These are phyloP conservation scores for Rhegmatorhina hoffmannsi DNA, from an alignment of 2,113 vertebrate species.

Conservation along the genomic window DNA sequence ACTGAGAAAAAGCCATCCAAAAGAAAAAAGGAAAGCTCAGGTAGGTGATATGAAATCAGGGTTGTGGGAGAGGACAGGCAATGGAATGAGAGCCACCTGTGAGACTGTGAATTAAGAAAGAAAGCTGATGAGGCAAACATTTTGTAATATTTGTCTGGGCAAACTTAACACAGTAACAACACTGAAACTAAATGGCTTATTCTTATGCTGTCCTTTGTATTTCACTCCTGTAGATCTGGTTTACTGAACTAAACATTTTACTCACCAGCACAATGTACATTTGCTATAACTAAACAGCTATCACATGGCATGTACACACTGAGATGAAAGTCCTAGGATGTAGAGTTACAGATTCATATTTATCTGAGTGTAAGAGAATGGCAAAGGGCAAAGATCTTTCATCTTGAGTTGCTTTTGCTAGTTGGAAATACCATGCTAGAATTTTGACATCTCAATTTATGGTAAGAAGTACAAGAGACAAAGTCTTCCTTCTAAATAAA, in stretches of 20 bases:
- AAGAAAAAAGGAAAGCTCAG: constrained; percentile 88
- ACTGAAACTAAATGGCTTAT: neutral
- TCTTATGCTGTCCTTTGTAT: neutral
- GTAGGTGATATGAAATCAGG: constrained; percentile 74
- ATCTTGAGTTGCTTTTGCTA: neutral
- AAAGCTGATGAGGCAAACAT: neutral
- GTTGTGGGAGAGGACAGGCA: neutral
- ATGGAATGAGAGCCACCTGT: neutral
- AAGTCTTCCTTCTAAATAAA: neutral
- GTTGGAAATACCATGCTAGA: neutral
- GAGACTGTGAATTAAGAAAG: neutral
- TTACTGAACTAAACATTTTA: neutral
- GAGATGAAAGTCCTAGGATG: neutral
- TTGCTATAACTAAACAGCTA: neutral
- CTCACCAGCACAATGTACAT: neutral
- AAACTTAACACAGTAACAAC: neutral
- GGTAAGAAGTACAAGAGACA: neutral
- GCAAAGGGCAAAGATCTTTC: neutral
- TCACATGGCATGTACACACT: neutral
- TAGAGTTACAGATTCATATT: accelerated
- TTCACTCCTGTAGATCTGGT: neutral
- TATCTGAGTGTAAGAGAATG: neutral
- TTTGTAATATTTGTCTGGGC: neutral
- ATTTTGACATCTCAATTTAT: neutral
- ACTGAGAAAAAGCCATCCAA: constrained; percentile 84